Base-by-base conservation (phyloP, 1,140 invertebrate species). In the Brachystomella parvula region DNA sequence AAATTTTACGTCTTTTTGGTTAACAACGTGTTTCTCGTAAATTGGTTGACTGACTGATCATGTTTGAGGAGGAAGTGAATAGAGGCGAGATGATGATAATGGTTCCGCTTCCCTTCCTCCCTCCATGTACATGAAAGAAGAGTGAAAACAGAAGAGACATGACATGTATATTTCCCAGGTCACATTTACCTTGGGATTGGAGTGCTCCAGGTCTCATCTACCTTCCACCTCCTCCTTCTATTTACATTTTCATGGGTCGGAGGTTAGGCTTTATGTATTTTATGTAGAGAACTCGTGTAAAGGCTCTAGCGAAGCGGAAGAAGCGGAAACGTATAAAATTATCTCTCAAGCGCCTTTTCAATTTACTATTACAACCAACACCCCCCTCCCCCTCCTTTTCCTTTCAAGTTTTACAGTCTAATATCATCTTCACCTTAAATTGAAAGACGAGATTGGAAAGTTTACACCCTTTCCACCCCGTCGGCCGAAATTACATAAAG, bases 331-430 rank as follows among this genome's bases (percentile, higher is more conserved):
- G 49, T 53, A 53, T 53, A 53, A 53, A 53, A 53, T 53, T 53
- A 53, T 53, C n/a, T n/a, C n/a, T 53, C 15, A 53, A 53, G 49
- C 49, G 24, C 12, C 49, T 53, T 53, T 53, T 53, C 49, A 53
- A 53, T 53, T 53, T 53, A 53, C 49, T 53, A 53, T 53, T 53
- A 53, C n/a, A n/a, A n/a, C 12, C 49, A 53, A 17, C 49, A 53
- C 49, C 12, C 49, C 49, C 24, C 24, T 53, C 39, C 39, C 39
- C 39, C 49, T 53, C 12, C 49, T 53, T n/a, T n/a, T n/a, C n/a
- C n/a, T n/a, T n/a, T n/a, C n/a, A n/a, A n/a, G n/a, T n/a, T n/a
- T 53, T 53, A 53, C 24, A 24, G 24, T 24, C 49, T 53, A 39
- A 15, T 24, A 53, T 53, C 49, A 53, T 53, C 24, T 53, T 6